Evolutionary conservation across 2,888 invertebrate genomes (phyloP).

Genomic region (Hedya salicella): DNA sequence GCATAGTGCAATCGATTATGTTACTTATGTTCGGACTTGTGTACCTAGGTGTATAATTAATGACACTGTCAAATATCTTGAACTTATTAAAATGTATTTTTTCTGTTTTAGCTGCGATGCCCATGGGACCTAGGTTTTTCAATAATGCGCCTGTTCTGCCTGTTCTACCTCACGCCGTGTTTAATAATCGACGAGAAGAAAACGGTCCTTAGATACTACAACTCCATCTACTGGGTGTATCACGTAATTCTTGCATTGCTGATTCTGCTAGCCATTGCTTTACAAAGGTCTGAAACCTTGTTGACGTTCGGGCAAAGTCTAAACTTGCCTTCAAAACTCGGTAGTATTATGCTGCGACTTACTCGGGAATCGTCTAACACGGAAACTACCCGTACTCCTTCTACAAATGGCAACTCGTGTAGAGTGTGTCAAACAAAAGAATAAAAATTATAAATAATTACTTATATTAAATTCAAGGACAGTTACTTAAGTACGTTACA

Average conservation of each 20-base stretch:
- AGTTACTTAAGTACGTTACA: too few relatives aligned
- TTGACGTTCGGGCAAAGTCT: not conserved
- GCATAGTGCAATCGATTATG: too few relatives aligned
- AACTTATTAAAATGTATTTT: not conserved
- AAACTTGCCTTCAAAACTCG: not conserved
- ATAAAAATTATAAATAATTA: too few relatives aligned
- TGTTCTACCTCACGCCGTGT: slow-evolving; percentile 75
- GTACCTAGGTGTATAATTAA: too few relatives aligned
- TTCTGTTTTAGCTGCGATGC: slow-evolving; percentile 81
- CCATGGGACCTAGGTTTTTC: slow-evolving; percentile 83
- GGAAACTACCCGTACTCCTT: not conserved
- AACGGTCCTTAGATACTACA: slow-evolving; percentile 66
- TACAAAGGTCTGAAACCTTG: not conserved
- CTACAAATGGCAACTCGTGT: too few relatives aligned
- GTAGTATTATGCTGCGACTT: not conserved
- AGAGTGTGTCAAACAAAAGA: too few relatives aligned
- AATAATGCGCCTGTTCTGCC: slow-evolving; percentile 73
- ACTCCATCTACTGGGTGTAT: slow-evolving; percentile 75
- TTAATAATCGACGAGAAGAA: slow-evolving; percentile 58
- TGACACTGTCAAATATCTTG: too few relatives aligned
- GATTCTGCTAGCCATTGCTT: slow-evolving; percentile 55
- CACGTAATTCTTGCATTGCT: slow-evolving; percentile 64
- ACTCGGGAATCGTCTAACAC: not conserved
- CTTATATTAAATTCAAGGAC: too few relatives aligned
- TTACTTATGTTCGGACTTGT: too few relatives aligned